Evolutionary conservation across 2,888 invertebrate genomes (phyloP), one percentile per base, ranked within the genome.

Genomic region (Anoplius nigerrimus): DNA sequence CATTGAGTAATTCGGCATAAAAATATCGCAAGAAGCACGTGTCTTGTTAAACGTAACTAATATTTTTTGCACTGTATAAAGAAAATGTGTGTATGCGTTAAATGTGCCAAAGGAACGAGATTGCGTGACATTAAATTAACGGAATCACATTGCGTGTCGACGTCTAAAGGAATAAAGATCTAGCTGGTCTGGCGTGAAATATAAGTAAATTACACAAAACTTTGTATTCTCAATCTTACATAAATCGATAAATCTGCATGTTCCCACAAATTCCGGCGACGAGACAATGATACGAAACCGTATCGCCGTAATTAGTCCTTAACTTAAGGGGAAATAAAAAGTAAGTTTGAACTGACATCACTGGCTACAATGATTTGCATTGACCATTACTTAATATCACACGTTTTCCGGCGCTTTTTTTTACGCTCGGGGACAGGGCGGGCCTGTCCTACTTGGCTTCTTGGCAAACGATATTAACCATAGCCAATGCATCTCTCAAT

Each of bases 381-480:
- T 66, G 72, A 70, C 72, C 68, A 71, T 69, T 51, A 68, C 56
- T n/a, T 69, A 75, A 77, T 75, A 78, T 75, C 69, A 78, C 72
- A 66, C 66, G 51, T 55, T n/a, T n/a, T 62, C 22, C 42, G 42
- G 63, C 69, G 72, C 68, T 60, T 71, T 78, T 63, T 34, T 13
- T 34, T 34, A 2, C 34, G 6, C 34, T 34, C 8, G 6, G 34
- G 34, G 11, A 68, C 61, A 69, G 45, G 62, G 43, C 46, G 45
- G 62, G 43, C 46, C 58, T 42, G 18, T 64, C 54, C 56, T 42
- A 60, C 54, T 18, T 59, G 15, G 13, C 6, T 45, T 11, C 45
- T 58, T 21, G 22, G 21, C 54, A 24, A 66, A 48, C 61, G 69
- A 72, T 74, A 76, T 74, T 78, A 75, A 75, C n/a, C 61, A 74